Conservation (phyloP, 1,140 invertebrate species). For the Cydia pomonella region DNA sequence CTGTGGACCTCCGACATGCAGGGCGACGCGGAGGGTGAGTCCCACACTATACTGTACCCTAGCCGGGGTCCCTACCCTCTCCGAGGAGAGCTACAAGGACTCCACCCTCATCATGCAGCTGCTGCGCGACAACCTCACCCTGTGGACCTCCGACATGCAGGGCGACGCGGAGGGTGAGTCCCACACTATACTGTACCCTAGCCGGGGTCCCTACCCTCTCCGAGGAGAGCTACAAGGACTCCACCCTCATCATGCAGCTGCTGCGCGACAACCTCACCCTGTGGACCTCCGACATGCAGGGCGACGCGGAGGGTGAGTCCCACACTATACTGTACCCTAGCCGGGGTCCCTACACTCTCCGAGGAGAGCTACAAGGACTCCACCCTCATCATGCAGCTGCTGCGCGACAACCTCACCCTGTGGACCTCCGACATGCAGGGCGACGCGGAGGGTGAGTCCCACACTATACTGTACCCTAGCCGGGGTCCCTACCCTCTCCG, state of each 20-base stretch:
- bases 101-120: slow-evolving; percentile 99
- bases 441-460: slow-evolving; percentile 82
- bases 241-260: slow-evolving; percentile 99
- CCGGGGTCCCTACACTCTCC: slow-evolving; percentile 96
- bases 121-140: slow-evolving; percentile 97
- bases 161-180: slow-evolving; percentile 84
- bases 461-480: slow-evolving; percentile 77
- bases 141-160: slow-evolving; percentile 99
- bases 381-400: slow-evolving; percentile 98
- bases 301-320: slow-evolving; percentile 83
- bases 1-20: slow-evolving; percentile 99
- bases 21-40: slow-evolving; percentile 85
- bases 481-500: slow-evolving; percentile 97
- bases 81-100: slow-evolving; percentile 99
- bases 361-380: slow-evolving; percentile 99
- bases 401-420: slow-evolving; percentile 98
- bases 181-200: neutral
- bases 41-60: neutral
- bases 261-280: slow-evolving; percentile 98
- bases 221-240: slow-evolving; percentile 99
- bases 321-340: slow-evolving; percentile 60
- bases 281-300: slow-evolving; percentile 99
- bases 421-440: slow-evolving; percentile 99
- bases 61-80: slow-evolving; percentile 97
- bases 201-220: slow-evolving; percentile 97